A percentile compares a stretch with the other conserved stretches of the same genome.
phyloP scores from a whole-genome alignment of 1,140 invertebrate species.

The Tribolium castaneum region DNA sequence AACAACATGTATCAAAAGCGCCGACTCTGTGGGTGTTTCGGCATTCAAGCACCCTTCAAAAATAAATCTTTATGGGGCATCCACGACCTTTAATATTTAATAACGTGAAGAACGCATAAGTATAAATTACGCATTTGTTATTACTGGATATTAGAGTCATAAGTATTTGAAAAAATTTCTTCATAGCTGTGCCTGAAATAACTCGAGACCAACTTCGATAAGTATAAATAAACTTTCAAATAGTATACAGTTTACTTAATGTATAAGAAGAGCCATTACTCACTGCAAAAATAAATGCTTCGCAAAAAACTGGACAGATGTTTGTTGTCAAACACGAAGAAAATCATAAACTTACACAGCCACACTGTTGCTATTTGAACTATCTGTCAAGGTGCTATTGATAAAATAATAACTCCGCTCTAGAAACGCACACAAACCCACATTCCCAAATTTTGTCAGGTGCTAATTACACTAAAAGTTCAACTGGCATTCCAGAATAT shows the following conservation, averaged over 20 bases:
- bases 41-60: neutral
- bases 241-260: slow-evolving; percentile 31
- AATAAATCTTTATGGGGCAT: neutral
- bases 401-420: neutral
- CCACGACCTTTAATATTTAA: neutral
- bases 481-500: neutral
- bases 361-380: neutral
- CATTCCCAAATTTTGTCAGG: neutral
- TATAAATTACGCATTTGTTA: neutral
- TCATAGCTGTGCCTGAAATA: slow-evolving; percentile 21
- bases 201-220: slow-evolving; percentile 4
- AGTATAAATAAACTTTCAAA: slow-evolving; percentile 35
- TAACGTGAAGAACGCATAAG: neutral
- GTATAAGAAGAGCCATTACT: slow-evolving; percentile 30
- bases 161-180: neutral
- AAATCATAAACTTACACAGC: neutral
- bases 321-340: slow-evolving; percentile 13
- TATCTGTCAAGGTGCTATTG: neutral
- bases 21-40: too few species aligned
- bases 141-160: neutral
- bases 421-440: neutral
- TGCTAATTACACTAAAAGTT: slow-evolving; percentile 26
- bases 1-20: too few species aligned
- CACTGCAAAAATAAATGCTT: slow-evolving; percentile 39
- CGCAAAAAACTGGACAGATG: slow-evolving; percentile 22